Evolutionary conservation across 2,888 invertebrate genomes (phyloP), one percentile per base, ranked within the genome.

Genomic region (Melanostoma mellinum): DNA sequence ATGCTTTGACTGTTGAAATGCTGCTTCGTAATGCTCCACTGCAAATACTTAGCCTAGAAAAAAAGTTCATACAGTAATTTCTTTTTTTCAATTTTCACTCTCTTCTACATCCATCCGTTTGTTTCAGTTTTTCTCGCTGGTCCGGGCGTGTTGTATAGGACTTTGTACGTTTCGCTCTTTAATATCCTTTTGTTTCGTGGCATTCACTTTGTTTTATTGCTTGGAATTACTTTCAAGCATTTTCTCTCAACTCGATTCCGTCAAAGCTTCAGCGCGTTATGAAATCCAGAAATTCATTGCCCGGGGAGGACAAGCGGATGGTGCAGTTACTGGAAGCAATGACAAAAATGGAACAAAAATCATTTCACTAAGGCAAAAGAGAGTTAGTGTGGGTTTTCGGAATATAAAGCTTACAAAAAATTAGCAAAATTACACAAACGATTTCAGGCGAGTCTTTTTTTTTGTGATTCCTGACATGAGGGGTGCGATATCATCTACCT

Each of bases 31-130:
- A 72, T 63, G 69, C 76, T 55, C 72, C 71, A 75, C 76, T 65
- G 76, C 60, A 76, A 75, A 76, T 81, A 76, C 81, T 76, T 81
- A 81, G 81, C 81, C 81, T 72, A 81, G 76, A 81, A 76, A 81
- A 61, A 60, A 71, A 81, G 76, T 81, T 72, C 76, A 68, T 67
- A 76, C 81, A 81, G 81, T 81, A 67, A 72, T 55, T 50, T 61
- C 2, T 42, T 10, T 36, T 46, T 6, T 35, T 20, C 20, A 20
- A 20, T 20, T 33, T 61, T 4, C 55, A 61, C 68, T 50, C 65
- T 65, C 46, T 40, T 79, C 48, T 60, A 44, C 60, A 58, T 78
- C 20, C 60, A 60, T 76, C 58, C 52, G 58, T 68, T 53, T 46
- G 40, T 71, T 60, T 6, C 30, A 50, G 6, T 42, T 6, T 35